Conservation (phyloP, 1,140 invertebrate species). For the Drosophila tsacasi region DNA sequence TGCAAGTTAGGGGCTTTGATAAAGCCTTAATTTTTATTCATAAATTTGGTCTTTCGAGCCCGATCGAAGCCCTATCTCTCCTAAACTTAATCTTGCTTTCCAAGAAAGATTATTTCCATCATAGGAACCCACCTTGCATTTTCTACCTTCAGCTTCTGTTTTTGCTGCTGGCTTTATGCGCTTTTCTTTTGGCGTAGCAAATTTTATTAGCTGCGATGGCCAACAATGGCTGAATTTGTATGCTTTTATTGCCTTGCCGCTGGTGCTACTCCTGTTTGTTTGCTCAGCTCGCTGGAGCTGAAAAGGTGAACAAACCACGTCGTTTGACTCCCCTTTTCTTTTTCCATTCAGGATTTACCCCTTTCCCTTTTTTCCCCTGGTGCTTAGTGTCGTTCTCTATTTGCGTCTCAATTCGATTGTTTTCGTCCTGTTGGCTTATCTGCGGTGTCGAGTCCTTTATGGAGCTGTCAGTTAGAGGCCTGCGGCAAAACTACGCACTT, state of each 20-base stretch:
- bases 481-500: slow-evolving; percentile 48
- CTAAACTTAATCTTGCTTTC: neutral
- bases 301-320: slow-evolving; percentile 76
- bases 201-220: slow-evolving; percentile 72
- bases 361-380: slow-evolving; percentile 23
- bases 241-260: slow-evolving; percentile 56
- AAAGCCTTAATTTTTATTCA: neutral
- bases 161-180: slow-evolving; percentile 48
- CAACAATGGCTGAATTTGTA: slow-evolving; percentile 78
- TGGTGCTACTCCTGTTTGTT: slow-evolving; percentile 26
- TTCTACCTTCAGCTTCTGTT: slow-evolving; percentile 32
- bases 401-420: slow-evolving; percentile 60
- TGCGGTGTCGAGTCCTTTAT: slow-evolving; percentile 77
- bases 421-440: slow-evolving; percentile 59
- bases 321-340: slow-evolving; percentile 29
- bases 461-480: slow-evolving; percentile 65
- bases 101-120: neutral
- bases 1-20: neutral
- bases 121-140: neutral
- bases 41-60: neutral
- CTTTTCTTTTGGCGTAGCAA: slow-evolving; percentile 11
- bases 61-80: neutral
- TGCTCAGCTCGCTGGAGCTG: slow-evolving; percentile 57
- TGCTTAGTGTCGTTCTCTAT: slow-evolving; percentile 49
- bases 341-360: slow-evolving; percentile 7